Conservation (phyloP, 2,888 invertebrate genomes). For the Cloeon dipterum region DNA sequence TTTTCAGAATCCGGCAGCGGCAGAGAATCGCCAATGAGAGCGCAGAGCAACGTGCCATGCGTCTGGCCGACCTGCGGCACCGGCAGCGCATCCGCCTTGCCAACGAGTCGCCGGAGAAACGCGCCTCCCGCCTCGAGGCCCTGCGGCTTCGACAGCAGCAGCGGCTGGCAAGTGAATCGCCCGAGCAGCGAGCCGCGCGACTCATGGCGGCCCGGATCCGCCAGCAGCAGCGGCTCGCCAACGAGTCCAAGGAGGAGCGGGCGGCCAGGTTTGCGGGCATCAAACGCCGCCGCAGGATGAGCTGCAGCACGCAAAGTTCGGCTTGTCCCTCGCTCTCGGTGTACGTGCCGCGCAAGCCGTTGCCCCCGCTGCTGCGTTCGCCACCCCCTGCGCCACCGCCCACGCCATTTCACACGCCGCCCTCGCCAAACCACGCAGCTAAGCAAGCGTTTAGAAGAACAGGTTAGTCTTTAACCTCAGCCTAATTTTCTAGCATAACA, state of each 20-base stretch:
- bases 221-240: background rate
- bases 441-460: background rate
- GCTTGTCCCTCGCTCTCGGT: background rate
- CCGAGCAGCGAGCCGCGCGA: background rate
- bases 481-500: too few relatives aligned
- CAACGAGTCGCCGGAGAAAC: background rate
- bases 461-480: too few relatives aligned
- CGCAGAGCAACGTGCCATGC: background rate
- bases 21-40: constrained; percentile 1
- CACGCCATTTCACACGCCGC: background rate
- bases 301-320: background rate
- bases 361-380: background rate
- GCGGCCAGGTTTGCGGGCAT: background rate
- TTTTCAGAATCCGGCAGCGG: background rate
- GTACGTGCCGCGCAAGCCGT: background rate
- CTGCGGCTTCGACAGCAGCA: background rate
- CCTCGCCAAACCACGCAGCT: background rate
- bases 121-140: background rate
- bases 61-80: background rate
- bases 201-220: background rate
- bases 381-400: background rate
- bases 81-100: background rate
- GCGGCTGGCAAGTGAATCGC: background rate
- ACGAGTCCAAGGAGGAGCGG: background rate
- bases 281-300: background rate